Percentiles rank a stretch among this genome's conserved stretches.
These are phyloP conservation scores for Ceyx melanurus DNA, from an alignment of 2,113 vertebrate species.

Conservation along the genomic window DNA sequence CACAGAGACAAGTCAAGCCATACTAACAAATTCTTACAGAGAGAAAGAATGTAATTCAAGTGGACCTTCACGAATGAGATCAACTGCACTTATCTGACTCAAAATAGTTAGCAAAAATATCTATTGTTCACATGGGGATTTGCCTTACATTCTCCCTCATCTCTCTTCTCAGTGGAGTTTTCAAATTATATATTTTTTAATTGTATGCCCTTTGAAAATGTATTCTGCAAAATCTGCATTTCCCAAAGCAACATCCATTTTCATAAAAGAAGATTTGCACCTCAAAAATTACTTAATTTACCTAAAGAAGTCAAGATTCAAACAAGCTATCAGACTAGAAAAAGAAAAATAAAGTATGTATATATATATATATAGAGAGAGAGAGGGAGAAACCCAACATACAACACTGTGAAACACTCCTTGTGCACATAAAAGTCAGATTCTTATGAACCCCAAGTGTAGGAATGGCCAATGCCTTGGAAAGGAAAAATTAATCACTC, in stretches of 20 bases:
- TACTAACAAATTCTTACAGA: background rate
- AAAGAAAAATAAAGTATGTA: background rate
- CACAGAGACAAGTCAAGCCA: background rate
- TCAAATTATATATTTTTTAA: conserved; percentile 28
- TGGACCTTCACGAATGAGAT: background rate
- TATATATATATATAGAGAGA: too few species aligned
- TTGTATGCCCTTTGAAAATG: conserved; percentile 9
- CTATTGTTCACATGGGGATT: background rate
- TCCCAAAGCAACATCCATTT: conserved; percentile 47
- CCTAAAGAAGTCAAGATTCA: background rate
- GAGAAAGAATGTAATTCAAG: background rate
- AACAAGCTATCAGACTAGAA: background rate
- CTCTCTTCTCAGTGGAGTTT: conserved; percentile 12
- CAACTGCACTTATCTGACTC: background rate
- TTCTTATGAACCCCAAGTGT: background rate
- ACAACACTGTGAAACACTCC: background rate
- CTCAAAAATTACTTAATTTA: conserved; percentile 52
- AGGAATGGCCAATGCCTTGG: background rate
- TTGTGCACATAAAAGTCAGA: background rate
- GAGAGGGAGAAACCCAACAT: background rate
- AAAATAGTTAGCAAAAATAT: background rate
- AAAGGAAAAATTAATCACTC: background rate
- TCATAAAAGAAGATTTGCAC: background rate
- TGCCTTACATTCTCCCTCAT: conserved; percentile 37
- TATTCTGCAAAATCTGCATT: conserved; percentile 49